These are phyloP conservation scores for Athene cunicularia DNA, from an alignment of 2,113 vertebrate species.

Conservation along the genomic window DNA sequence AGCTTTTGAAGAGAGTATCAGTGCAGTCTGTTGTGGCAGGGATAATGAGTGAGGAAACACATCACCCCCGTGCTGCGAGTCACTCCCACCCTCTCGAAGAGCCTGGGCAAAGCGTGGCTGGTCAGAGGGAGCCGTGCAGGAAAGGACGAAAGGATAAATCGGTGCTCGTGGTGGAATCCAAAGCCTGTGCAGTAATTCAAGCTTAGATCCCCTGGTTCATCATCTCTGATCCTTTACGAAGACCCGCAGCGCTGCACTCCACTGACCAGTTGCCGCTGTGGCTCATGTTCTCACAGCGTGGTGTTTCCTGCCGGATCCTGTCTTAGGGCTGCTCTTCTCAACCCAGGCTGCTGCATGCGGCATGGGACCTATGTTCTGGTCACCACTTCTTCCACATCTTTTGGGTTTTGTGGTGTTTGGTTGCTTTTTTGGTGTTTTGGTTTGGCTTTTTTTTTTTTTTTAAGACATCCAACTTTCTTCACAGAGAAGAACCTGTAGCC, in stretches of 20 bases:
- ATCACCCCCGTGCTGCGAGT: background rate
- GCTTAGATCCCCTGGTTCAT: background rate
- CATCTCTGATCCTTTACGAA: background rate
- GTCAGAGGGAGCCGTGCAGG: background rate
- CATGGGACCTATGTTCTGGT: background rate
- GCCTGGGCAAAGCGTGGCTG: background rate
- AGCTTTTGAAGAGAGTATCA: background rate
- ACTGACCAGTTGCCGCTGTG: background rate
- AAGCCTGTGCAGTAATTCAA: background rate
- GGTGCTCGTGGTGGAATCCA: background rate
- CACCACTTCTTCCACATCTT: rapidly evolving
- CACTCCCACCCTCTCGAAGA: background rate
- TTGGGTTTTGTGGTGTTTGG: background rate
- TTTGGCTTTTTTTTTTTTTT: background rate
- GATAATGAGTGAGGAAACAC: background rate
- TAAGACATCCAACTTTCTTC: background rate
- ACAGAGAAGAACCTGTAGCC: background rate
- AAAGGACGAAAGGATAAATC: background rate
- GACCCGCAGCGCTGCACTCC: background rate
- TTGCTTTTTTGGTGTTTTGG: background rate
- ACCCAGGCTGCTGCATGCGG: background rate
- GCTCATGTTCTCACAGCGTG: background rate
- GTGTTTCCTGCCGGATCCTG: background rate
- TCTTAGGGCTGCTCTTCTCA: background rate
- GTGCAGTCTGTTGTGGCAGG: background rate